Evolutionary conservation across 2,113 vertebrate species (phyloP).

Genomic region (Austrofundulus limnaeus): DNA sequence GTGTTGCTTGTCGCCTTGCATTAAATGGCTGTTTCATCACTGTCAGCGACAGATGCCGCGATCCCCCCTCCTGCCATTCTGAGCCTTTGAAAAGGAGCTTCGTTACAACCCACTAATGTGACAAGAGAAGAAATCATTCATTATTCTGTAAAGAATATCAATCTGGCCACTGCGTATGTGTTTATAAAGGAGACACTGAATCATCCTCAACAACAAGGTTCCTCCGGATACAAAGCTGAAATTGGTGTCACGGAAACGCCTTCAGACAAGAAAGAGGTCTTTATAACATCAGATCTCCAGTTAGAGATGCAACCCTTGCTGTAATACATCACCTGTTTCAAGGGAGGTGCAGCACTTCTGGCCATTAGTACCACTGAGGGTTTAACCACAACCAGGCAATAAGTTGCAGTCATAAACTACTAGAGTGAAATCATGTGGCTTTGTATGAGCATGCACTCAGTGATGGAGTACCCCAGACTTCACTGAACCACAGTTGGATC

Average conservation of each 20-base stretch:
- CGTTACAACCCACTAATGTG: slow-evolving; percentile 31
- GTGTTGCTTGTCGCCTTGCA: slow-evolving; percentile 67
- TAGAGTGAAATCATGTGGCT: slow-evolving; percentile 64
- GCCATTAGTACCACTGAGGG: slow-evolving; percentile 64
- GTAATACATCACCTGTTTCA: slow-evolving; percentile 74
- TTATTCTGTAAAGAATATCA: slow-evolving; percentile 43
- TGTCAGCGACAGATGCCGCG: slow-evolving; percentile 64
- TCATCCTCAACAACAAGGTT: slow-evolving; percentile 41
- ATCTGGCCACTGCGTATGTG: slow-evolving; percentile 7
- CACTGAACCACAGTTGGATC: slow-evolving; percentile 59
- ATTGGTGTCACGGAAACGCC: slow-evolving; percentile 46
- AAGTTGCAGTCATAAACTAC: slow-evolving; percentile 58
- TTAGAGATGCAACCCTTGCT: slow-evolving; percentile 63
- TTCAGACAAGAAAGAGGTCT: slow-evolving; percentile 38
- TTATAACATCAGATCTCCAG: slow-evolving; percentile 59
- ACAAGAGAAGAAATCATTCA: slow-evolving; percentile 32
- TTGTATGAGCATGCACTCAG: slow-evolving; percentile 55
- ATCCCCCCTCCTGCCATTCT: slow-evolving; percentile 29
- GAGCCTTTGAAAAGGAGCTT: slow-evolving; percentile 39
- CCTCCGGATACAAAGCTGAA: slow-evolving; percentile 34
- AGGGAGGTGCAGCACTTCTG: slow-evolving; percentile 57
- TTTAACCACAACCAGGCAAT: slow-evolving; percentile 59
- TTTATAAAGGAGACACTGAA: slow-evolving; percentile 35
- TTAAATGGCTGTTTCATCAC: slow-evolving; percentile 74
- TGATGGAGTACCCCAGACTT: slow-evolving; percentile 66